Evolutionary conservation across 2,797 vertebrate species (phyloP).

Genomic region (Amniataba percoides): DNA sequence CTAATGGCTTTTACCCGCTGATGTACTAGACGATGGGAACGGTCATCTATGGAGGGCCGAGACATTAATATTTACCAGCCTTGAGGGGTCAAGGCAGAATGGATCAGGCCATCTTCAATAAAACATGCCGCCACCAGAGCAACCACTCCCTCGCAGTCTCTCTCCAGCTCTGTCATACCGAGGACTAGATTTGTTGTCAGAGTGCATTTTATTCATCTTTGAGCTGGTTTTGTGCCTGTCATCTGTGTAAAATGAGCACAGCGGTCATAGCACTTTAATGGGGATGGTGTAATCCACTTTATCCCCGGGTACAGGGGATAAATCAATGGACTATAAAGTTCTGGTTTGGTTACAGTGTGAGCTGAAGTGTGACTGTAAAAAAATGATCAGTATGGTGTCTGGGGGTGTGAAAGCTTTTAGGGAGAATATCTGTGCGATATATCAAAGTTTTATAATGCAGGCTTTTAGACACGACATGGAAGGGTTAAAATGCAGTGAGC

Average conservation of each 20-base stretch:
- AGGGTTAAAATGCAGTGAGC: background rate
- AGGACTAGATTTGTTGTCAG: constrained; percentile 50
- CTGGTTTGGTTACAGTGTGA: constrained; percentile 39
- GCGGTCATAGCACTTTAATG: constrained; percentile 54
- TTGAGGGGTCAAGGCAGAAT: constrained; percentile 67
- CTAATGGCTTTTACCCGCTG: constrained; percentile 67
- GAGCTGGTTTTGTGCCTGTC: constrained; percentile 32
- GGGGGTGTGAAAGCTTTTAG: constrained; percentile 47
- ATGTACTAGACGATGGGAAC: constrained; percentile 45
- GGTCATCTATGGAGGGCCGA: constrained; percentile 23
- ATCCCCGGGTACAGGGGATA: constrained; percentile 34
- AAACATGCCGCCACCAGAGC: constrained; percentile 70
- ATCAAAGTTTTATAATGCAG: constrained; percentile 40
- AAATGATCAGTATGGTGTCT: constrained; percentile 1
- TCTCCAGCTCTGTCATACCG: constrained; percentile 17
- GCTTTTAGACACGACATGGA: constrained; percentile 31
- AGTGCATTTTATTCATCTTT: constrained; percentile 57
- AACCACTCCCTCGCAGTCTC: constrained; percentile 6
- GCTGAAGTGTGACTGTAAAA: constrained; percentile 39
- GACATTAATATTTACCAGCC: constrained; percentile 80
- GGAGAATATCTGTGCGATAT: constrained; percentile 10
- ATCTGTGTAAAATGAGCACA: constrained; percentile 40
- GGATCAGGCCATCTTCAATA: constrained; percentile 74
- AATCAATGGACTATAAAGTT: constrained; percentile 66
- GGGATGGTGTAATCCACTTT: constrained; percentile 57